phyloP scores from a whole-genome alignment of 2,888 invertebrate species.

The Brenthis ino region DNA sequence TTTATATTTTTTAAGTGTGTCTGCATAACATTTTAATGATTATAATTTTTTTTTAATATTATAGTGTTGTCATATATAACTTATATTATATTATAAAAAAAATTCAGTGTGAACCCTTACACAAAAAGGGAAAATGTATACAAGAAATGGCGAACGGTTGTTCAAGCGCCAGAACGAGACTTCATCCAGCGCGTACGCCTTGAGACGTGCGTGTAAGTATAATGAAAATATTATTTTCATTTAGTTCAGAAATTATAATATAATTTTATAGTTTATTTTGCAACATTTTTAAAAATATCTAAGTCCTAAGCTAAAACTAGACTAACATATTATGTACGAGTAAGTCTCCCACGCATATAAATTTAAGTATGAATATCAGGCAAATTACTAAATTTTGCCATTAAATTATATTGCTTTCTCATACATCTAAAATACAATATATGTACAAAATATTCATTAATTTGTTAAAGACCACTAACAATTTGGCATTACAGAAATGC shows the following conservation, averaged over 20 bases:
- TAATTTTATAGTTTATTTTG: too few species aligned
- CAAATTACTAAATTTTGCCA: too few species aligned
- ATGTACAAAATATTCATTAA: too few species aligned
- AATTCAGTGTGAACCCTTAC: constrained; percentile 65
- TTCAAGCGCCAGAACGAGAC: constrained; percentile 63
- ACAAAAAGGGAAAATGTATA: constrained; percentile 53
- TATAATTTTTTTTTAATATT: too few species aligned
- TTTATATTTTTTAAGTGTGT: neutral
- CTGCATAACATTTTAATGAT: neutral
- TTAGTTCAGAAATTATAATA: too few species aligned
- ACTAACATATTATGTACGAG: too few species aligned
- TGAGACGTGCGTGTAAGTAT: constrained; percentile 34
- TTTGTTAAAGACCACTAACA: constrained; percentile 13
- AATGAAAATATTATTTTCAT: neutral
- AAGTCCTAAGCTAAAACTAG: too few species aligned
- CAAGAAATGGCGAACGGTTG: constrained; percentile 56
- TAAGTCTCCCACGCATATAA: too few species aligned
- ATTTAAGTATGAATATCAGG: too few species aligned
- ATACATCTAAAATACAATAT: too few species aligned
- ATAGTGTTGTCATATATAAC: neutral
- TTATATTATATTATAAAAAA: neutral
- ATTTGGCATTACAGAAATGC: constrained; percentile 47
- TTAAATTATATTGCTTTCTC: too few species aligned
- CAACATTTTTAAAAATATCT: too few species aligned
- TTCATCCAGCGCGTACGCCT: constrained; percentile 62